A percentile compares a stretch with the other conserved stretches of the same genome.
Conservation (phyloP, 53 echinoderm and acorn worm genomes). For the Apostichopus leukothele region DNA sequence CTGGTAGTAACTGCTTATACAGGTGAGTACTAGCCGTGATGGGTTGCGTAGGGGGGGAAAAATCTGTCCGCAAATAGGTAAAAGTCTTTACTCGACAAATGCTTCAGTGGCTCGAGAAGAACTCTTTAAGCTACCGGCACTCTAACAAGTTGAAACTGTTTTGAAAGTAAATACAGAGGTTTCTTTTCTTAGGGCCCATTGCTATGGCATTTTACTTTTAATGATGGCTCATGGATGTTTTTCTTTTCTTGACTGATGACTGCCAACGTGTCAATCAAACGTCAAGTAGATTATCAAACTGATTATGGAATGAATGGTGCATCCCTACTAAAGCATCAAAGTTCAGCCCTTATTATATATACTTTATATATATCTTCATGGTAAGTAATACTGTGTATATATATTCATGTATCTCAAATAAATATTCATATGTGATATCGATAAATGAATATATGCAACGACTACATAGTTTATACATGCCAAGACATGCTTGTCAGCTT, state of each 20-base stretch:
- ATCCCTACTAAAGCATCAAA: not conserved
- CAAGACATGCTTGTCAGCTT: no score
- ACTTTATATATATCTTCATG: no score
- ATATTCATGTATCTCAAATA: no score
- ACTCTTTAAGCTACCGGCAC: not conserved
- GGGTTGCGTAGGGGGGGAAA: not conserved
- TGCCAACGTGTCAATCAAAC: not conserved
- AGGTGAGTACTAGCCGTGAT: not conserved
- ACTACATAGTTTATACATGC: no score
- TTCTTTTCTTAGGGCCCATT: not conserved
- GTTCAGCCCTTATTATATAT: no score
- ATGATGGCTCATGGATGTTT: not conserved
- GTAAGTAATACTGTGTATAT: no score
- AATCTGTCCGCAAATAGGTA: not conserved
- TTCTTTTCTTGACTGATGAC: not conserved
- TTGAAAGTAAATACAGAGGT: not conserved
- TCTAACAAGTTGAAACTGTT: not conserved
- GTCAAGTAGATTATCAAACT: not conserved
- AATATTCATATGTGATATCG: no score
- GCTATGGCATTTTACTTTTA: not conserved
- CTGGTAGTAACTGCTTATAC: not conserved
- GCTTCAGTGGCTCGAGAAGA: not conserved
- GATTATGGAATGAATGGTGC: not conserved
- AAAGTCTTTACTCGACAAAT: not conserved
- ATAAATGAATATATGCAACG: no score